Percentiles rank a stretch among this genome's conserved stretches.
These are phyloP conservation scores for Zaprionus davidi DNA, from an alignment of 1,140 invertebrate species.

Conservation along the genomic window DNA sequence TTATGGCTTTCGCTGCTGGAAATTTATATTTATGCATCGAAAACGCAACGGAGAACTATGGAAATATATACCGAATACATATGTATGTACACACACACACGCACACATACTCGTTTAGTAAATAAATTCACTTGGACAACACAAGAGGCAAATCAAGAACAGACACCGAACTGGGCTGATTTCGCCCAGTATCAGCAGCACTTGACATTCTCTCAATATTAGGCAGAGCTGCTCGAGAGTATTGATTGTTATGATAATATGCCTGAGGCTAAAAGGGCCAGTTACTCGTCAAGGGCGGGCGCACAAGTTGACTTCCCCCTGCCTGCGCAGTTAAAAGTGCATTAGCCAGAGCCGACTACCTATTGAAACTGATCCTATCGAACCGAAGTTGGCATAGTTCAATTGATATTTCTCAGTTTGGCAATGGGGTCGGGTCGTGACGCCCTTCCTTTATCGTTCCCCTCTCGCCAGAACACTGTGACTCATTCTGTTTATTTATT, in stretches of 20 bases:
- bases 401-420: neutral
- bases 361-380: neutral
- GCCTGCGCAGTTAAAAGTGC: neutral
- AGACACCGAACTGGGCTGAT: conserved; percentile 5
- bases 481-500: conserved; percentile 47
- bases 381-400: neutral
- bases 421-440: neutral
- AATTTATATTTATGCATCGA: conserved; percentile 43
- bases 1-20: conserved; percentile 27
- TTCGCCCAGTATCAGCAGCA: conserved; percentile 17
- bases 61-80: conserved; percentile 14
- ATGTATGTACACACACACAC: conserved; percentile 1
- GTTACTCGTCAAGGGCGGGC: neutral
- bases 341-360: neutral
- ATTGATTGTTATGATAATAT: conserved; percentile 27
- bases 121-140: conserved; percentile 37
- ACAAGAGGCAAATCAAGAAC: conserved; percentile 48
- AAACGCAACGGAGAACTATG: conserved; percentile 17
- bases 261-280: neutral
- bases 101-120: conserved; percentile 25
- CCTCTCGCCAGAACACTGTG: neutral
- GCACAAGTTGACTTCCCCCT: neutral
- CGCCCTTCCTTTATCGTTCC: neutral
- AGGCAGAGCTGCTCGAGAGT: conserved; percentile 14
- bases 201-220: conserved; percentile 21